Evolutionary conservation across 1,140 invertebrate species (phyloP).

Genomic region (Saccostrea glomerata): DNA sequence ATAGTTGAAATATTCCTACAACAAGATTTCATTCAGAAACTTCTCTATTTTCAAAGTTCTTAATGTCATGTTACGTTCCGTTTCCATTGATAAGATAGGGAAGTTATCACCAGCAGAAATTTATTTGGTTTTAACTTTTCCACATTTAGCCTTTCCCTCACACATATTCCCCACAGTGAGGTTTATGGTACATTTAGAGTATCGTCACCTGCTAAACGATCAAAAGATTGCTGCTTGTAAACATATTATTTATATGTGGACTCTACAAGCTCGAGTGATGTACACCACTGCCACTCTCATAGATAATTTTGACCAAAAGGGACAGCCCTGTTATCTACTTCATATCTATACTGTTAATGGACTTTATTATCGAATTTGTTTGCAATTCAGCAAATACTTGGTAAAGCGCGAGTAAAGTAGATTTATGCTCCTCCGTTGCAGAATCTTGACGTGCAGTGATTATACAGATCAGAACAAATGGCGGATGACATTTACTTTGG

Average conservation of each 20-base stretch:
- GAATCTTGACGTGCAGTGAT: neutral
- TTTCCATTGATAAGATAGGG: constrained; percentile 23
- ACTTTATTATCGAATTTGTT: neutral
- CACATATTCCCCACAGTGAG: neutral
- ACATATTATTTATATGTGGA: neutral
- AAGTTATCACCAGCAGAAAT: neutral
- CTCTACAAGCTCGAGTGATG: neutral
- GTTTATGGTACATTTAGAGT: neutral
- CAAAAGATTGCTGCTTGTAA: neutral
- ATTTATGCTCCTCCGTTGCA: neutral
- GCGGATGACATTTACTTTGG: constrained; percentile 15
- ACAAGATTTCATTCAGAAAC: neutral
- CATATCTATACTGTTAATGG: neutral
- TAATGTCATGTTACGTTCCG: constrained; percentile 27
- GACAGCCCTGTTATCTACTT: neutral
- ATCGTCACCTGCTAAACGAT: neutral
- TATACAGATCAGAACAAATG: neutral
- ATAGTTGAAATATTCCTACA: neutral
- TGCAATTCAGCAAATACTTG: neutral
- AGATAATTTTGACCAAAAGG: neutral
- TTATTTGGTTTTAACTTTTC: neutral
- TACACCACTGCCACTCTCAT: neutral
- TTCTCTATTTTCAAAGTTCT: constrained; percentile 10
- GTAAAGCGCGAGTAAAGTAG: neutral
- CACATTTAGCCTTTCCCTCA: neutral